phyloP scores from a whole-genome alignment of 2,797 vertebrate genomes.

The Novumbra hubbsi region DNA sequence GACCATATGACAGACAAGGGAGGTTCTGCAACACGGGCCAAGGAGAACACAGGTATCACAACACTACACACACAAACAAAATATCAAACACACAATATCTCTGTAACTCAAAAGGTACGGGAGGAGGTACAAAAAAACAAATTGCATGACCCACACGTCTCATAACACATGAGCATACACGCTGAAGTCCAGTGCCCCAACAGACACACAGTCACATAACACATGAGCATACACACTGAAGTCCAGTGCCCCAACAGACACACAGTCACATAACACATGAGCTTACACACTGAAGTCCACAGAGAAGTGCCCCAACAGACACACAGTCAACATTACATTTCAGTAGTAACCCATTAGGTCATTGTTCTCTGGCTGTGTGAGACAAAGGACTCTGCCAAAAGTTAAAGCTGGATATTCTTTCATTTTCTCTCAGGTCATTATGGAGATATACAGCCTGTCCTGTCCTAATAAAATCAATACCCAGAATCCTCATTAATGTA shows the following conservation, averaged over 20 bases:
- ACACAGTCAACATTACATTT: background rate
- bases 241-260: background rate
- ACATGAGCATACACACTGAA: no score
- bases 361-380: background rate
- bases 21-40: slow-evolving; percentile 7
- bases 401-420: background rate
- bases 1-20: slow-evolving; percentile 11
- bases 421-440: background rate
- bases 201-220: background rate
- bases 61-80: background rate
- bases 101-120: background rate
- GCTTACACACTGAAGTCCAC: background rate
- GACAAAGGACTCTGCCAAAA: background rate
- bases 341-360: background rate
- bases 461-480: background rate
- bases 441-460: background rate
- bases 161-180: background rate
- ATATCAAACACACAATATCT: background rate
- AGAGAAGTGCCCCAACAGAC: background rate
- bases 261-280: background rate
- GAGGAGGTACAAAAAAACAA: background rate
- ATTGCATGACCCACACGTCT: background rate
- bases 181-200: background rate
- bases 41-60: background rate
- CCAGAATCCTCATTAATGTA: background rate